These are phyloP conservation scores for Chiloscyllium punctatum DNA, from an alignment of 2,797 vertebrate genomes.

Conservation along the genomic window DNA sequence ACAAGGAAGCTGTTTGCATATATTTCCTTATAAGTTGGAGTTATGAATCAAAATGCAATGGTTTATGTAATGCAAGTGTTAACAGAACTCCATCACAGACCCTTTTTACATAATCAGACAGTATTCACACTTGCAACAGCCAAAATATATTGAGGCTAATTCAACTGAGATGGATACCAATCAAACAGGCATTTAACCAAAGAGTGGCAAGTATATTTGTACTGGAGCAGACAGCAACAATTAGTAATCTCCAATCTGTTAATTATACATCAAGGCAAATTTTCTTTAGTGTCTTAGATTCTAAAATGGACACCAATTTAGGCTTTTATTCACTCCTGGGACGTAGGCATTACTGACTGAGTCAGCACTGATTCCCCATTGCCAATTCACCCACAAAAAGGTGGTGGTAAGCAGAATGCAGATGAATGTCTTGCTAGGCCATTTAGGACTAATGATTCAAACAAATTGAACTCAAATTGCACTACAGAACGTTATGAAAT, in stretches of 20 bases:
- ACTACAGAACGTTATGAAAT: no score
- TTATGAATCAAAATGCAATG: background rate
- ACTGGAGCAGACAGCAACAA: background rate
- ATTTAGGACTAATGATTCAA: background rate
- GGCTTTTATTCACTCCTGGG: no score
- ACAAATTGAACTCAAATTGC: no score
- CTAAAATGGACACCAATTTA: background rate
- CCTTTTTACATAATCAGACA: background rate
- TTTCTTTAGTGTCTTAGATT: background rate
- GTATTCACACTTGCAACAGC: background rate
- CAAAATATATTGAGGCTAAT: background rate
- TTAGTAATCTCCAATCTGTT: background rate
- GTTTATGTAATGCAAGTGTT: background rate
- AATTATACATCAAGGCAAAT: conserved; percentile 7
- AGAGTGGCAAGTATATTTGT: background rate
- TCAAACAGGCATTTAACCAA: background rate
- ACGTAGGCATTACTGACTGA: background rate
- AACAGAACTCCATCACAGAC: background rate
- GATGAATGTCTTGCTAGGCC: background rate
- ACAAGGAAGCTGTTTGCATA: background rate
- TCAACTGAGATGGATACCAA: background rate
- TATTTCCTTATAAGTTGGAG: background rate
- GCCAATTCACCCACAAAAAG: background rate
- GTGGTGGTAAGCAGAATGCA: background rate
- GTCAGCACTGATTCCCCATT: background rate